These are phyloP conservation scores for Bursaphelenchus mucronatus DNA, from an alignment of 1,140 invertebrate genomes.

Conservation along the genomic window DNA sequence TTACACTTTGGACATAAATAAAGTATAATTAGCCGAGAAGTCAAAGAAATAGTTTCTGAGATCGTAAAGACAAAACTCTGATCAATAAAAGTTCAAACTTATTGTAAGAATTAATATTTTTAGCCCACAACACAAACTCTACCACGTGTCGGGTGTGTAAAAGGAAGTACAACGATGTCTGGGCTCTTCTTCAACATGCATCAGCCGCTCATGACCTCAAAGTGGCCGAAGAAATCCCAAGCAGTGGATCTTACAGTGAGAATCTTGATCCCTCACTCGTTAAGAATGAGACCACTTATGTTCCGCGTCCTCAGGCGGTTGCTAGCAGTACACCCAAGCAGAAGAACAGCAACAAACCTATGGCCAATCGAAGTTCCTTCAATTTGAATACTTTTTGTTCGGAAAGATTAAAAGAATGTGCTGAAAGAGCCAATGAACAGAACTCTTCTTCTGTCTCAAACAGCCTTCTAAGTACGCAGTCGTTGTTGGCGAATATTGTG, in stretches of 20 bases:
- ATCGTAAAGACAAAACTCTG: neutral
- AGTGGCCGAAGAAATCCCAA: constrained; percentile 48
- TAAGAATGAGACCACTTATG: too few species aligned
- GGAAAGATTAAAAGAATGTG: constrained; percentile 58
- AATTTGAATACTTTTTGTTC: constrained; percentile 57
- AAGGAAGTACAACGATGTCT: constrained; percentile 50
- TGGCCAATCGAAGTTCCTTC: constrained; percentile 37
- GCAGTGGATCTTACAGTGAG: constrained; percentile 10
- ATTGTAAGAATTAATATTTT: neutral
- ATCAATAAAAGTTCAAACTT: constrained; percentile 2
- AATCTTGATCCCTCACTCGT: neutral
- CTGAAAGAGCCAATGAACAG: constrained; percentile 47
- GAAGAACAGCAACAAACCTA: constrained; percentile 25
- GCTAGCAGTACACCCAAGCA: constrained; percentile 7
- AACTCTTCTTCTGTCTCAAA: constrained; percentile 21
- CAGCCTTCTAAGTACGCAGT: constrained; percentile 21
- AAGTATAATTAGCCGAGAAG: neutral
- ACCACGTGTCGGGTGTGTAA: constrained; percentile 56
- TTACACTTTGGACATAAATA: neutral
- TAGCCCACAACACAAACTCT: constrained; percentile 2
- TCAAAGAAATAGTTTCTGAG: constrained; percentile 10
- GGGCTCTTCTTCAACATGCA: constrained; percentile 56
- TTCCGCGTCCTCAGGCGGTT: constrained; percentile 13
- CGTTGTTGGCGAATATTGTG: constrained; percentile 19
- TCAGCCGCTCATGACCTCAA: constrained; percentile 51